Evolutionary conservation across 2,888 invertebrate genomes (phyloP), one percentile per base, ranked within the genome.

Genomic region (Meteorus cinctellus): DNA sequence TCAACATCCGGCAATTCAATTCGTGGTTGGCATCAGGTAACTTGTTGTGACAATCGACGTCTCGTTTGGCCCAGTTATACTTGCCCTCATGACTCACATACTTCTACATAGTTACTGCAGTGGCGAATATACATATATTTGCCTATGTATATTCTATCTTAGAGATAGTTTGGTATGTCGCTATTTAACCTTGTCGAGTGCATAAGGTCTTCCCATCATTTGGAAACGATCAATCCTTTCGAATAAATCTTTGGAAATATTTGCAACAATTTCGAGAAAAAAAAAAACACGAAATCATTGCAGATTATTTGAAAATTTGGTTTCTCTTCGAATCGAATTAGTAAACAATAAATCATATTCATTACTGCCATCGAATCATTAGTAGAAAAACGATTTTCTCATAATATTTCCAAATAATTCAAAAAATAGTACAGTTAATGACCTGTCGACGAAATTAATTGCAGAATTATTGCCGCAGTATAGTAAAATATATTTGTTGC

Each of bases 391-490:
- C 24, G 24, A 24, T 24, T 24, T 24, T 24, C 24, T 24, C 24
- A 24, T 24, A 24, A 24, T 24, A 24, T 24, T 24, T 24, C 1
- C 24, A 24, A 24, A 24, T 24, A 24, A 24, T 24, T 0, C 24
- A 1, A 24, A 24, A 24, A 24, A 34, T 34, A 1, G 2, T 6
- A 34, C 34, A 4, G 34, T 34, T 34, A 34, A 34, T 34, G 34
- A 34, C 2, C 8, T 34, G 34, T 34, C 8, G 88, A 87, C 86
- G 86, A 24, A 88, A 88, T 88, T 89, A 89, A 89, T 89, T 87
- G 87, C 88, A 87, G 86, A 86, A 79, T 79, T 36, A 85, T 85
- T 85, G 84, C 86, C 34, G 0, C 12, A 41, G 8, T 41, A 12
- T 12, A 0, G 6, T 10, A 8, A 41, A 41, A 41, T 41, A 41